Conservation (phyloP, 2,888 invertebrate species). For the Opisthograptis luteolata region DNA sequence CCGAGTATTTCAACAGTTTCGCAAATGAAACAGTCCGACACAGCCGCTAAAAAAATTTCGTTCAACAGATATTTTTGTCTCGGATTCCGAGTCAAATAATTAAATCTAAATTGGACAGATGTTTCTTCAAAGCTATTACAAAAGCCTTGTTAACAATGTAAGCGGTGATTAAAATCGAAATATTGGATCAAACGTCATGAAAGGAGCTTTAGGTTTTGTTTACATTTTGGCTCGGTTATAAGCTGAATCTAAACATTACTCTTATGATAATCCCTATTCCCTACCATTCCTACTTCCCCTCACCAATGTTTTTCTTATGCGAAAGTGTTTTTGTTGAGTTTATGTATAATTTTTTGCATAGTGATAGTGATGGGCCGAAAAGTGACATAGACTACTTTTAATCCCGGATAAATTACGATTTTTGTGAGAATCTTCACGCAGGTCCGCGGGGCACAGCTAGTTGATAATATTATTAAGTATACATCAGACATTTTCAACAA, state of each 20-base stretch:
- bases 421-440: too few species aligned
- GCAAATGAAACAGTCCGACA: slow-evolving; percentile 9
- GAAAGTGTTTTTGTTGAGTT: too few species aligned
- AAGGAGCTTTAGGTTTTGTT: slow-evolving; percentile 13
- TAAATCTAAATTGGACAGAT: slow-evolving; percentile 29
- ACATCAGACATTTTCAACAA: background rate
- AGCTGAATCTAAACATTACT: background rate
- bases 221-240: slow-evolving; percentile 4
- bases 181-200: slow-evolving; percentile 13
- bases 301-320: too few species aligned
- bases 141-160: slow-evolving; percentile 24
- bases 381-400: too few species aligned
- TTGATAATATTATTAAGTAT: slow-evolving; percentile 3
- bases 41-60: slow-evolving; percentile 11
- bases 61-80: slow-evolving; percentile 13
- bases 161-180: slow-evolving; percentile 22
- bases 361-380: too few species aligned
- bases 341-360: too few species aligned
- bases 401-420: too few species aligned
- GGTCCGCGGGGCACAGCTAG: too few species aligned
- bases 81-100: slow-evolving; percentile 16
- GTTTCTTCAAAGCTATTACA: slow-evolving; percentile 23
- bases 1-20: slow-evolving; percentile 13
- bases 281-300: too few species aligned
- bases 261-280: too few species aligned